Conservation (phyloP, 2,113 vertebrate genomes). For the Tyto alba region DNA sequence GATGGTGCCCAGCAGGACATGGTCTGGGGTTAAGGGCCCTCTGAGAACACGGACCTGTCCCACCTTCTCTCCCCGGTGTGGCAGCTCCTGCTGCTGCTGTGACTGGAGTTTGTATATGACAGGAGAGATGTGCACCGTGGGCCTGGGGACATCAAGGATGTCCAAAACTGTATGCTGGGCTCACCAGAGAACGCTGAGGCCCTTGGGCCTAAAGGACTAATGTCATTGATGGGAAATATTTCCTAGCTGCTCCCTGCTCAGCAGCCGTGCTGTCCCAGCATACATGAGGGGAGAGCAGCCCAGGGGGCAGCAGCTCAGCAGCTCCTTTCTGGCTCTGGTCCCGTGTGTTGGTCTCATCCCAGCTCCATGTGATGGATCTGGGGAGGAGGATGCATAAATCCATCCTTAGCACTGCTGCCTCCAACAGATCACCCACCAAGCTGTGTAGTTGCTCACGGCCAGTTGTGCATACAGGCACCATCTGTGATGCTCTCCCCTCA, state of each 20-base stretch:
- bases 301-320: background rate
- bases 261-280: background rate
- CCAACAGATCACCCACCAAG: background rate
- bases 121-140: background rate
- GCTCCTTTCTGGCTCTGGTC: background rate
- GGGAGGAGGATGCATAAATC: background rate
- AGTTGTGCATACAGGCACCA: fast-evolving
- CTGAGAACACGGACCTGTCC: background rate
- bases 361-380: background rate
- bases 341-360: background rate
- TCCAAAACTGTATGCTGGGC: background rate
- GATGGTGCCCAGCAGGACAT: fast-evolving
- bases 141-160: background rate
- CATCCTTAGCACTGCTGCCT: background rate
- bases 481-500: background rate
- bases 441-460: background rate
- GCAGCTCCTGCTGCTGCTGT: background rate
- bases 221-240: background rate
- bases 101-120: background rate
- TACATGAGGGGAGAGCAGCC: background rate
- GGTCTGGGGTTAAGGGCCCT: background rate
- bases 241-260: background rate
- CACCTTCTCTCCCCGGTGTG: background rate
- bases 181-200: background rate
- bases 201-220: background rate